A percentile compares a stretch with the other conserved stretches of the same genome.
phyloP scores from a whole-genome alignment of 1,140 invertebrate genomes.

The Psilanteris sp. region DNA sequence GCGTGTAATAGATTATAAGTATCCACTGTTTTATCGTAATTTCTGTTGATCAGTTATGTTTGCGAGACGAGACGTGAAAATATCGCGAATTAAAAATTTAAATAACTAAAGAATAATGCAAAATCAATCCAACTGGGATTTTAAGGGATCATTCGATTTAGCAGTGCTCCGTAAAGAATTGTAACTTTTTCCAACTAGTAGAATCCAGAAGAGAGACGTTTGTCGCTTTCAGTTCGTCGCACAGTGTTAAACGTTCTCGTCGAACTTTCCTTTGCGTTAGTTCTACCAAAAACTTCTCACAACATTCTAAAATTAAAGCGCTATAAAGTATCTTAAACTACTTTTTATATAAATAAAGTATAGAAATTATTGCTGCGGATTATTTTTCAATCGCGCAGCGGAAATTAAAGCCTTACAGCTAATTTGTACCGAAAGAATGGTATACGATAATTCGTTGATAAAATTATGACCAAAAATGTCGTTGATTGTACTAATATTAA shows the following conservation, averaged over 20 bases:
- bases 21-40: no score
- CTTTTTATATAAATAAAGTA: conserved; percentile 39
- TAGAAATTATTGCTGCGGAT: conserved; percentile 16
- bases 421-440: no score
- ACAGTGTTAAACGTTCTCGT: conserved; percentile 35
- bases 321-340: conserved; percentile 7
- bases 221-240: conserved; percentile 16
- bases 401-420: no score
- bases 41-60: no score
- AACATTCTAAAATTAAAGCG: conserved; percentile 26
- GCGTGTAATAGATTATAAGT: no score
- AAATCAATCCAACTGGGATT: conserved; percentile 16
- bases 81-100: no score
- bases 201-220: conserved; percentile 31
- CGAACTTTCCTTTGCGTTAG: conserved; percentile 34
- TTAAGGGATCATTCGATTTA: conserved; percentile 33
- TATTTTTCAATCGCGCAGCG: conserved; percentile 10
- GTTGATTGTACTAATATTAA: no score
- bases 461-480: no score
- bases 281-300: conserved; percentile 21
- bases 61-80: no score
- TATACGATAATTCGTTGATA: no score
- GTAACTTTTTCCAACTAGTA: conserved; percentile 28
- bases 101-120: conserved; percentile 5
- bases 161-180: conserved; percentile 28